phyloP scores from a whole-genome alignment of 2,797 vertebrate genomes.

The Clarias laeviceps region DNA sequence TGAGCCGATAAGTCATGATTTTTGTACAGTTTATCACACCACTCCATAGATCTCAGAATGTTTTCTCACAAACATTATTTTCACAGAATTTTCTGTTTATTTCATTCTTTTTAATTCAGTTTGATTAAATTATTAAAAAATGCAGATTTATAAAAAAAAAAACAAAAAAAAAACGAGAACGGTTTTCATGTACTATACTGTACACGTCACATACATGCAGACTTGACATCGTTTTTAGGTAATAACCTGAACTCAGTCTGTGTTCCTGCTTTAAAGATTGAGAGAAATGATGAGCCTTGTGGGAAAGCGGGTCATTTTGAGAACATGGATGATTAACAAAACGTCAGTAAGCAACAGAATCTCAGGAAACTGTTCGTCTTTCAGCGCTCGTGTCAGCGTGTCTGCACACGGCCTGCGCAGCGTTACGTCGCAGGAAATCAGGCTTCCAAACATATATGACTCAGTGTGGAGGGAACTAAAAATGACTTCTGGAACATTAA shows the following conservation, averaged over 20 bases:
- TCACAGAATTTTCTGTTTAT: neutral
- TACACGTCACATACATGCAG: neutral
- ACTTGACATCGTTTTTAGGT: no score
- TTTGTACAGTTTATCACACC: neutral
- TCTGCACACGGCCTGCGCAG: neutral
- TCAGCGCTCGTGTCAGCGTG: slow-evolving; percentile 3
- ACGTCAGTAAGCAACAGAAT: neutral
- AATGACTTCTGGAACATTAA: neutral
- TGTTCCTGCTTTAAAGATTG: neutral
- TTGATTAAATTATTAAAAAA: neutral
- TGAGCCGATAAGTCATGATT: neutral
- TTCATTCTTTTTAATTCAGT: no score
- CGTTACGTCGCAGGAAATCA: neutral
- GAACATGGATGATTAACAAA: slow-evolving; percentile 20
- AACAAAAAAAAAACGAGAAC: neutral
- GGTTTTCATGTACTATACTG: neutral
- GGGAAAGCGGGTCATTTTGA: neutral
- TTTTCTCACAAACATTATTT: neutral
- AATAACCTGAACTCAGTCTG: neutral
- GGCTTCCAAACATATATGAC: neutral
- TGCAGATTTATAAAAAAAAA: neutral
- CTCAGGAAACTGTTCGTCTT: slow-evolving; percentile 5
- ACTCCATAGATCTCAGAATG: neutral
- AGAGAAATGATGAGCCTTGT: neutral
- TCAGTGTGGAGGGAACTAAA: neutral